Base-by-base conservation (phyloP, 2,113 vertebrate genomes). In the Nothocercus julius region DNA sequence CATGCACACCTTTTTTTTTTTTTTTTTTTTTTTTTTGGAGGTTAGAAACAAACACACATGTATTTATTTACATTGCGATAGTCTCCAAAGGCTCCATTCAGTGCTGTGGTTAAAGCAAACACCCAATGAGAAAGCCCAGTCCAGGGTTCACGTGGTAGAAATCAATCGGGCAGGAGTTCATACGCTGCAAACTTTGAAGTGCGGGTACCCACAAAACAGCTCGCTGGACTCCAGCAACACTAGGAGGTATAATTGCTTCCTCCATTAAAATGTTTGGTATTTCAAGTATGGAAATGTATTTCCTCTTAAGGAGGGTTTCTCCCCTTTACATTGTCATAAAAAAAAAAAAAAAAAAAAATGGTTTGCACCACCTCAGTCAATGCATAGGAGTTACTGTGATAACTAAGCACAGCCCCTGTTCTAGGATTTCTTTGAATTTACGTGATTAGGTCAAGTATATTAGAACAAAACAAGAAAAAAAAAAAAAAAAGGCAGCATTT, bases 21-120 rank as follows among this genome's bases (percentile, higher is more conserved):
- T n/a, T n/a, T n/a, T n/a, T n/a, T n/a, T n/a, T n/a, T n/a, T n/a
- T n/a, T n/a, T n/a, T 32, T 18, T 58, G 10, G 47, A 73, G 69
- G 15, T 77, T 79, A 86, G 85, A 96, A 94, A 84, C 80, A 96
- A 96, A 90, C 62, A 89, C 73, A 49, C 82, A 69, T 78, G 56
- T 86, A 73, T 92, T 95, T 95, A 95, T 96, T 96, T 96, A 95
- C 90, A 90, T 40, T 95, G 69, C 38, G 92, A 90, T 90, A 85
- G 83, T 78, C 91, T 80, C 94, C 69, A 94, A 90, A 94, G 80
- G 36, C 58, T 90, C 66, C 62, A 76, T 79, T 68, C 90, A 94
- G 69, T 4, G 1, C 61, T 19, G 38, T 1, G 22, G 38, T 85
- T 83, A 63, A 66, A 79, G 47, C 62, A 90, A 90, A 79, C 62